Base-by-base conservation (phyloP, 2,797 vertebrate genomes). In the Simalia tracyae region DNA sequence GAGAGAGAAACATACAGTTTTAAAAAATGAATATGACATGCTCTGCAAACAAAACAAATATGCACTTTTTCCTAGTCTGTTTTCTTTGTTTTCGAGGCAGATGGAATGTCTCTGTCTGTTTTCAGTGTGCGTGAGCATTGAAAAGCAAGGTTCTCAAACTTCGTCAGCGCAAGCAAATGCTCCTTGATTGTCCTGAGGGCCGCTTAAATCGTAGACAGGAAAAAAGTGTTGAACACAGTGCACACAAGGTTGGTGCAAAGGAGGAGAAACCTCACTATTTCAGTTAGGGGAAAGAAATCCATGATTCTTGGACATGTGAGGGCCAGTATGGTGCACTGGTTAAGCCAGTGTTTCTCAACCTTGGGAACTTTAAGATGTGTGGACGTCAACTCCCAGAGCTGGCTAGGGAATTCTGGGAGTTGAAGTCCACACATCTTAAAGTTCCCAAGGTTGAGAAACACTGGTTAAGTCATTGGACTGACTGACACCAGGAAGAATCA, bases 41-140 rank as follows among this genome's bases (percentile, higher is more conserved):
- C 36, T 50, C 59, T 15, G 22, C 28, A 59, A 50, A 10, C 31
- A 93, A 88, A 91, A 86, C 92, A 56, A 26, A 76, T 60, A 84
- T 64, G 56, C 22, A 1, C 12, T 66, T 86, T 91, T 95, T 19
- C 31, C 61, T 92, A 8, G 12, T 26, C 86, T 86, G 2, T 3
- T 92, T 93, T 2, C 60, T 96, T 95, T 94, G 68, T 89, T 94
- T 92, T 93, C 86, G 0, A 89, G 93, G 92, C 89, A 68, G 88
- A 81, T 86, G 92, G 36, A 93, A 9, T 85, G 7, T 88, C 42
- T 93, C 90, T 24, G 15, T 26, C 61, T 88, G 50, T 84, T 90
- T 84, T 22, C 11, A 15, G 14, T 28, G 22, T 61, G 59, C 57
- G 56, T 59, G 57, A 91, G 8, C 59, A 46, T 96, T 91, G 0